Percentiles rank a stretch among this genome's conserved stretches.
Evolutionary conservation across 1,140 invertebrate species (phyloP).

Genomic region (Saccostrea echinata): DNA sequence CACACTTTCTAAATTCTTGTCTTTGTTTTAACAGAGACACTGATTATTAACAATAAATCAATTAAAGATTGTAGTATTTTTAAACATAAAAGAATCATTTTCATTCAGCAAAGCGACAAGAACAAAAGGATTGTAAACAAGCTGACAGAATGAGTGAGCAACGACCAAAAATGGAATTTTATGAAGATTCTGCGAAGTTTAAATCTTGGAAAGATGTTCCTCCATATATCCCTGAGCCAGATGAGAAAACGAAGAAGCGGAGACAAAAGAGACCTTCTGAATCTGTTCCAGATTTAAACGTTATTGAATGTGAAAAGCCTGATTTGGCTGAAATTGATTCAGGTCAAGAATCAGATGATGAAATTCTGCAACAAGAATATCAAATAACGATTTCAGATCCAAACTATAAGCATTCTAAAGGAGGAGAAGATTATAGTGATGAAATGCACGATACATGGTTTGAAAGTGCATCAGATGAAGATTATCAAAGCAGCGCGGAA

Average conservation of each 20-base stretch:
- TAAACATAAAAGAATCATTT: no score
- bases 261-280: not conserved
- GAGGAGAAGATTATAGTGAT: not conserved
- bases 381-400: not conserved
- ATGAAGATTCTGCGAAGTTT: not conserved
- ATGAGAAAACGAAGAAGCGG: not conserved
- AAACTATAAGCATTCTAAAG: not conserved
- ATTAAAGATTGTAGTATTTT: not conserved
- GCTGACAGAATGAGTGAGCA: not conserved
- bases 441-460: not conserved
- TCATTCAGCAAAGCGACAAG: not conserved
- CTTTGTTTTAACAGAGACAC: not conserved
- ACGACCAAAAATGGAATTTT: not conserved
- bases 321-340: not conserved
- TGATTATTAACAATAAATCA: not conserved
- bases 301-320: not conserved
- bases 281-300: not conserved
- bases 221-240: not conserved
- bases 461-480: not conserved
- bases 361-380: not conserved
- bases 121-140: not conserved
- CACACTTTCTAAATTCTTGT: not conserved
- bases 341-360: not conserved
- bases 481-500: not conserved
- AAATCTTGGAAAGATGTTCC: not conserved